Evolutionary conservation across 2,113 vertebrate species (phyloP).

Genomic region (Buteo buteo): DNA sequence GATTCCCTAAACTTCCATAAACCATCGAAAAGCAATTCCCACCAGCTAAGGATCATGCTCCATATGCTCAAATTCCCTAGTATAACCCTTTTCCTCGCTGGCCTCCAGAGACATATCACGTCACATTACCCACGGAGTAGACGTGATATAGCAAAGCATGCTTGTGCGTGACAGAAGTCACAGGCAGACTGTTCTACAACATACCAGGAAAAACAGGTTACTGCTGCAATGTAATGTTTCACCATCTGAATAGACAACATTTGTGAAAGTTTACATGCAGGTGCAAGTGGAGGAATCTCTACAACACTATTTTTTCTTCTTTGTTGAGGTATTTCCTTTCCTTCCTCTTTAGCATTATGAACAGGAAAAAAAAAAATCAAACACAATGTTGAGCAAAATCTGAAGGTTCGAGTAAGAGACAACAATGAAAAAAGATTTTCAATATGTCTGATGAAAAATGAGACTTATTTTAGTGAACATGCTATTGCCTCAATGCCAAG

Average conservation of each 20-base stretch:
- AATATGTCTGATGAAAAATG: slow-evolving; percentile 67
- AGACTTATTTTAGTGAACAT: slow-evolving; percentile 70
- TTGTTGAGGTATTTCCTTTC: background rate
- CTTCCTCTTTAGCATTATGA: background rate
- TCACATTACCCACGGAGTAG: fast-evolving
- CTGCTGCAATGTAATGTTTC: background rate
- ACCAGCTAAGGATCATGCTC: background rate
- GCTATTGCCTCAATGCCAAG: slow-evolving; percentile 69
- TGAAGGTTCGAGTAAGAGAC: slow-evolving; percentile 66
- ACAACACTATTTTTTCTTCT: background rate
- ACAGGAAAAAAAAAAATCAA: background rate
- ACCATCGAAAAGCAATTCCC: background rate
- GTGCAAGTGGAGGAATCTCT: background rate
- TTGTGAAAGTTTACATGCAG: background rate
- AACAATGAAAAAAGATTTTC: slow-evolving; percentile 37
- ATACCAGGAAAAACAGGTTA: background rate
- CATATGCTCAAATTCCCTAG: background rate
- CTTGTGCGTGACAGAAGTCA: background rate
- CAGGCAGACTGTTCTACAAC: background rate
- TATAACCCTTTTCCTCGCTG: background rate
- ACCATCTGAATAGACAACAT: background rate
- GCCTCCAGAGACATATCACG: fast-evolving
- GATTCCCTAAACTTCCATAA: background rate
- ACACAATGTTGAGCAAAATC: background rate
- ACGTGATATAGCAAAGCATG: background rate